Conservation (phyloP, 1,140 invertebrate genomes). For the Magallana angulata region DNA sequence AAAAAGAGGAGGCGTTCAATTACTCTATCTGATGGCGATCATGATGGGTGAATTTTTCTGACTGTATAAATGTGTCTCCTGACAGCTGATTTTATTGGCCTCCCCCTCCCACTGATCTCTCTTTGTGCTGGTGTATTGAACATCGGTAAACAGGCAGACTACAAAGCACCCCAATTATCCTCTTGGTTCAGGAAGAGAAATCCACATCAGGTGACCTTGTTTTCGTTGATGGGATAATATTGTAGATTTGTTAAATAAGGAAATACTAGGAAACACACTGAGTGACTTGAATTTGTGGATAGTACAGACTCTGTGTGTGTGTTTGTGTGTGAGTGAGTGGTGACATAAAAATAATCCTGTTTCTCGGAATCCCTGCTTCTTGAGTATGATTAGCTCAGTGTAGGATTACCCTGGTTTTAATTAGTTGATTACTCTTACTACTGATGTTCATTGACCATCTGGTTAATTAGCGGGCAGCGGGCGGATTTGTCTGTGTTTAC, state of each 20-base stretch:
- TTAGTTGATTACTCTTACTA: not conserved
- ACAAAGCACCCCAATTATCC: not conserved
- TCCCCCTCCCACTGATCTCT: not conserved
- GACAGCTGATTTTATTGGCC: not conserved
- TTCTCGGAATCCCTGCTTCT: too few species aligned
- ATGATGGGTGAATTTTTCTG: constrained; percentile 6
- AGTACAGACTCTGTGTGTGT: too few species aligned
- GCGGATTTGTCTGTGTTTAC: not conserved
- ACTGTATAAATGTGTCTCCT: not conserved
- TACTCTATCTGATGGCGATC: not conserved
- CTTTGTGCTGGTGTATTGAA: not conserved
- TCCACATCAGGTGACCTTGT: too few species aligned
- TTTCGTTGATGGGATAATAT: too few species aligned
- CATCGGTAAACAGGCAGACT: not conserved
- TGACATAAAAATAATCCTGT: too few species aligned
- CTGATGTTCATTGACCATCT: not conserved
- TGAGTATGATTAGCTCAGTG: too few species aligned
- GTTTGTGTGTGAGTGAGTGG: too few species aligned
- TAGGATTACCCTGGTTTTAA: too few species aligned
- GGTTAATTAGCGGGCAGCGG: not conserved
- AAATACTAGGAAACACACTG: too few species aligned
- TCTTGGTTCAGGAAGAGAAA: too few species aligned
- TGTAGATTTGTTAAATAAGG: too few species aligned
- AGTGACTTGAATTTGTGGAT: too few species aligned
- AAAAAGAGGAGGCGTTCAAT: constrained; percentile 14